Evolutionary conservation across 2,888 invertebrate genomes (phyloP).

Genomic region (Drosophila pegasa): DNA sequence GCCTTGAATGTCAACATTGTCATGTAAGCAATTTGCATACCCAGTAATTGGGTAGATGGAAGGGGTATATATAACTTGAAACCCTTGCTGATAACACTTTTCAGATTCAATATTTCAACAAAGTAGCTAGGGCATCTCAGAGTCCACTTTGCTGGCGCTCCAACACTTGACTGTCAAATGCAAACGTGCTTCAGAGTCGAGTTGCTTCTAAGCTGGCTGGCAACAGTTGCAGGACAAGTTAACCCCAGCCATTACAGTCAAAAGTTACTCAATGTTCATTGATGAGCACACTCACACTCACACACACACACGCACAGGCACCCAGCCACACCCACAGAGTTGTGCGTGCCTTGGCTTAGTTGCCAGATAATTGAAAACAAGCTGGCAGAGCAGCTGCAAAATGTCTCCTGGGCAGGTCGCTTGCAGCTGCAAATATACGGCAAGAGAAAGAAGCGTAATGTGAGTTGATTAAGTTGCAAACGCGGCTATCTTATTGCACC

Average conservation of each 20-base stretch:
- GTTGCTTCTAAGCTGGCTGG: constrained; percentile 23
- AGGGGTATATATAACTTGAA: background rate
- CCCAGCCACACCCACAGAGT: background rate
- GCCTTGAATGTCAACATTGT: constrained; percentile 28
- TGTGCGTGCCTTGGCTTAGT: constrained; percentile 37
- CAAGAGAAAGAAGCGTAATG: background rate
- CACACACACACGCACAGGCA: background rate
- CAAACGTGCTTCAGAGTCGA: constrained; percentile 58
- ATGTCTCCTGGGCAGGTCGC: constrained; percentile 8
- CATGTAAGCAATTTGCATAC: constrained; percentile 18
- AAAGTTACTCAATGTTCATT: constrained; percentile 64
- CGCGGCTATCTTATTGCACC: background rate
- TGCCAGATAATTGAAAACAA: constrained; percentile 70
- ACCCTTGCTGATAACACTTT: background rate
- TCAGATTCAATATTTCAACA: background rate
- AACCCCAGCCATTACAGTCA: constrained; percentile 32
- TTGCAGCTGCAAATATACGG: constrained; percentile 13
- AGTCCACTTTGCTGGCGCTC: background rate
- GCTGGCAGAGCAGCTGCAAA: constrained; percentile 29
- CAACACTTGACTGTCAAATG: constrained; percentile 44
- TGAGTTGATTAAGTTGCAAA: constrained; percentile 5
- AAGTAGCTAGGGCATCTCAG: constrained; percentile 6
- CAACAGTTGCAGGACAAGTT: constrained; percentile 22
- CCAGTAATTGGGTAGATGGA: background rate
- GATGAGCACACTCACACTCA: constrained; percentile 42